Conservation (phyloP, 2,113 vertebrate genomes). For the Erythrocebus patas region DNA sequence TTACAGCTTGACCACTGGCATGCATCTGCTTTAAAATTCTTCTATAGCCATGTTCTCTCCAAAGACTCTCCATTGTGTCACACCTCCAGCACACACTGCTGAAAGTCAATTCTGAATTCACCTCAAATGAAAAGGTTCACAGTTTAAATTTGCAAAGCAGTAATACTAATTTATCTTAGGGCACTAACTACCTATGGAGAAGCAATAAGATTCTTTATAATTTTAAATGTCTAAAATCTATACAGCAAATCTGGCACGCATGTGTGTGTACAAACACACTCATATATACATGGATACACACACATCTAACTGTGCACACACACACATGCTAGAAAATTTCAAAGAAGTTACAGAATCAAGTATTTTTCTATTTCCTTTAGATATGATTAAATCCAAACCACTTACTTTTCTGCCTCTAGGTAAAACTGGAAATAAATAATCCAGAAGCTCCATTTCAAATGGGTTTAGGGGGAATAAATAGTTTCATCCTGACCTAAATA, state of each 20-base stretch:
- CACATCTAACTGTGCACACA: background rate
- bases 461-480: background rate
- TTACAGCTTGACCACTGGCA: background rate
- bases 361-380: background rate
- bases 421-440: background rate
- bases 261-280: background rate
- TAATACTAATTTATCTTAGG: background rate
- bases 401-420: background rate
- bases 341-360: background rate
- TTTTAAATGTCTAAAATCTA: conserved; percentile 21
- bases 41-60: background rate
- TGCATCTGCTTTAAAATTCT: background rate
- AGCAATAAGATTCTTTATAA: background rate
- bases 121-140: conserved; percentile 1
- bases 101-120: background rate
- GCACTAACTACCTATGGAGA: background rate
- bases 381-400: background rate
- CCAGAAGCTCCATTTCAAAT: background rate
- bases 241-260: background rate
- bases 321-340: background rate
- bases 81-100: background rate
- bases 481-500: background rate
- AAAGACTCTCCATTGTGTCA: background rate
- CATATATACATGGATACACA: background rate
- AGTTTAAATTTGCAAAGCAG: conserved; percentile 17